Evolutionary conservation across 2,113 vertebrate genomes (phyloP).

Genomic region (Ondatra zibethicus): DNA sequence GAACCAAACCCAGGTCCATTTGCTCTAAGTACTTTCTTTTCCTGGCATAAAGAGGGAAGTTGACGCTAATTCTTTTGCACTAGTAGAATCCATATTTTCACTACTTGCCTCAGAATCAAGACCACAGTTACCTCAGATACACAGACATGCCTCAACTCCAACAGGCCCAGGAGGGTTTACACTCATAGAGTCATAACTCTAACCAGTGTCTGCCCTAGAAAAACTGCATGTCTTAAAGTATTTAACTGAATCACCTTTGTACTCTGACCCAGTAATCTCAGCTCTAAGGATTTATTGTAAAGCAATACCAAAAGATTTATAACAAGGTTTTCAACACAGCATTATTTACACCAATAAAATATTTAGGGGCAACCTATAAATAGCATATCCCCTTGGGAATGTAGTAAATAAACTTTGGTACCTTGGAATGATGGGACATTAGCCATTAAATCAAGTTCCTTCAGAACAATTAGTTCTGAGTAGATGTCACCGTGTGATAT

Average conservation of each 20-base stretch:
- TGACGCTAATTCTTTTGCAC: neutral
- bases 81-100: conserved; percentile 14
- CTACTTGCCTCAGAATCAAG: neutral
- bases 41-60: neutral
- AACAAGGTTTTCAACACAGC: neutral
- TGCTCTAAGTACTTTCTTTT: neutral
- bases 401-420: conserved; percentile 44
- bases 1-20: neutral
- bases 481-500: neutral
- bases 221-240: neutral
- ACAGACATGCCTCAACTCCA: neutral
- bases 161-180: neutral
- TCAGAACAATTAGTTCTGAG: conserved; percentile 10
- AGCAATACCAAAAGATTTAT: conserved; percentile 16
- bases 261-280: neutral
- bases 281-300: conserved; percentile 49
- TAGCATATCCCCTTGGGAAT: neutral
- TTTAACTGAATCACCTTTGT: conserved; percentile 20
- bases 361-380: conserved; percentile 54
- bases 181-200: neutral
- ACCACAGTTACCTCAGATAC: neutral
- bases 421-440: conserved; percentile 34
- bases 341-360: conserved; percentile 55
- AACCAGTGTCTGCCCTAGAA: neutral
- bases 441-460: neutral